Percentiles rank a stretch among this genome's conserved stretches.
These are phyloP conservation scores for Hemicrepidius hirtus DNA, from an alignment of 2,888 invertebrate species.

Conservation along the genomic window DNA sequence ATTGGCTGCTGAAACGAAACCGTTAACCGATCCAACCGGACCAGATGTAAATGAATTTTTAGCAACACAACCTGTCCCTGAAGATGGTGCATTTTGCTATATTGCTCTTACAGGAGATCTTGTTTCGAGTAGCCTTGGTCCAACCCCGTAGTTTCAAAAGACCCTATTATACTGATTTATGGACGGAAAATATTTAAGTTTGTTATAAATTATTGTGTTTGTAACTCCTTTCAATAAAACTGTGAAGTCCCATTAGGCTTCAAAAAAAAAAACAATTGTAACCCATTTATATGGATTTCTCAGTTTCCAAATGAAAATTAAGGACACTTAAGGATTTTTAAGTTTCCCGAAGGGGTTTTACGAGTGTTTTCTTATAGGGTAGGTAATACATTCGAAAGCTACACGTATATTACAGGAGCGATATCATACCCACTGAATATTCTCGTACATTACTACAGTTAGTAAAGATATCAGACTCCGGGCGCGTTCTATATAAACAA, in stretches of 20 bases:
- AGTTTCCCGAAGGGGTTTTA: too few relatives aligned
- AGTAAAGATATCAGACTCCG: conserved; percentile 64
- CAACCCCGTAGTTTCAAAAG: neutral
- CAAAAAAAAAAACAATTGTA: too few relatives aligned
- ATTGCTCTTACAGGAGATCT: conserved; percentile 74
- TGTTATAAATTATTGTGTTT: too few relatives aligned
- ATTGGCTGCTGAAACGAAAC: conserved; percentile 67
- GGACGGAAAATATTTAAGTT: neutral
- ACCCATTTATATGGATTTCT: too few relatives aligned
- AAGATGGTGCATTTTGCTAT: conserved; percentile 76
- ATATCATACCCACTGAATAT: conserved; percentile 38
- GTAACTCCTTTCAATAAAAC: too few relatives aligned
- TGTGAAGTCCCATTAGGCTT: too few relatives aligned
- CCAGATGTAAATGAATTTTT: conserved; percentile 73
- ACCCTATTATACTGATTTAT: neutral
- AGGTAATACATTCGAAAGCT: neutral
- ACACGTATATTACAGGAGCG: neutral
- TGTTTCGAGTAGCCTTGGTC: conserved; percentile 57
- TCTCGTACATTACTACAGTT: conserved; percentile 55
- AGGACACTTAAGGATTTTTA: too few relatives aligned
- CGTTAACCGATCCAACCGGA: conserved; percentile 72
- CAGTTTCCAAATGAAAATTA: too few relatives aligned
- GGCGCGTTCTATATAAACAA: conserved; percentile 60
- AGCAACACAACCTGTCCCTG: conserved; percentile 71
- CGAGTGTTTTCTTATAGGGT: too few relatives aligned